A percentile compares a stretch with the other conserved stretches of the same genome.
These are phyloP conservation scores for Protobothrops mucrosquamatus DNA, from an alignment of 2,113 vertebrate species.

Conservation along the genomic window DNA sequence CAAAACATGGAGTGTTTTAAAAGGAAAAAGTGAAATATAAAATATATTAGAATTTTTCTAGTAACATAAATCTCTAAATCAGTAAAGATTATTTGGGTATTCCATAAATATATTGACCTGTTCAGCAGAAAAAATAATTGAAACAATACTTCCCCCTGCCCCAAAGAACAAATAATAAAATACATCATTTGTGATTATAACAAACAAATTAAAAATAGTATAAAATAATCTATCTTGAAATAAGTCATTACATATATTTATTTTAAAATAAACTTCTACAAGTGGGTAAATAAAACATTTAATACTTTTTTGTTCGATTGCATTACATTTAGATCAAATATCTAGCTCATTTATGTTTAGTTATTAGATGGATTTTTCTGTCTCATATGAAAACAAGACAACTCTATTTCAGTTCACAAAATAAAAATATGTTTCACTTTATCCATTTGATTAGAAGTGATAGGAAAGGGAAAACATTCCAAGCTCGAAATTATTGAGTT, in stretches of 20 bases:
- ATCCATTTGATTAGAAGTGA: background rate
- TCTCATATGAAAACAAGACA: background rate
- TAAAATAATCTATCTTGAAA: background rate
- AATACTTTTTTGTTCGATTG: background rate
- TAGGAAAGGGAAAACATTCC: background rate
- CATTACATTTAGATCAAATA: background rate
- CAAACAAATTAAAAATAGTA: background rate
- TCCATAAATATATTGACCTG: background rate
- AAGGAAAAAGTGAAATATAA: background rate
- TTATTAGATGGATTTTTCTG: background rate
- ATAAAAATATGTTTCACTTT: background rate
- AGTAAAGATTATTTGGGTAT: background rate
- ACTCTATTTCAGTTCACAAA: background rate
- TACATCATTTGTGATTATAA: background rate
- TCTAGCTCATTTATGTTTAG: background rate
- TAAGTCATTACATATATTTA: background rate
- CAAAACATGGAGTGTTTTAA: background rate
- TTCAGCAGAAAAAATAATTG: constrained; percentile 1
- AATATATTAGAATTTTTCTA: background rate
- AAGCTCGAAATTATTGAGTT: background rate
- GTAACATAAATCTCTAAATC: background rate
- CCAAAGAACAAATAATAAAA: background rate
- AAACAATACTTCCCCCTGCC: background rate
- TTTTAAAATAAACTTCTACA: background rate
- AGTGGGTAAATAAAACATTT: background rate